Base-by-base conservation (phyloP, 2,797 vertebrate genomes). In the Channa striata region DNA sequence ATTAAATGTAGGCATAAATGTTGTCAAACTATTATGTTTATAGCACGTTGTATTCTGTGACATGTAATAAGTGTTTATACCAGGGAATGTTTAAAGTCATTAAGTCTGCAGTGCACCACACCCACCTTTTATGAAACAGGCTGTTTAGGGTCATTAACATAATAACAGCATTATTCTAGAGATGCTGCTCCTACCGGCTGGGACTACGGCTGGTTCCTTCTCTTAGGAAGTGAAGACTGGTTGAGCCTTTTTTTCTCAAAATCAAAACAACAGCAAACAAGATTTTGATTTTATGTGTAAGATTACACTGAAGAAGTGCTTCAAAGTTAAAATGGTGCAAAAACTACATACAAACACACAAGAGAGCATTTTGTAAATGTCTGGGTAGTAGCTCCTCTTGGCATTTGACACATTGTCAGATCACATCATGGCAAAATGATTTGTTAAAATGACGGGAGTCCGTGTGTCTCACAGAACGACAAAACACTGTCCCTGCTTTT, bases 121-220 rank as follows among this genome's bases (percentile, higher is more conserved):
- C 58, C 70, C 47, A 60, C 20, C 36, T 63, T 77, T 66, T 74
- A 59, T 68, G 53, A 68, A 63, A 46, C 56, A 70, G 46, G 16
- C 42, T 43, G n/a, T 60, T 78, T 40, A 63, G 39, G 17, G 17
- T 56, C 33, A 77, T 83, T 63, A 59, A 70, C 69, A 70, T 70
- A 70, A 73, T 67, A 65, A 68, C 47, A 68, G 12, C 13, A 48
- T 68, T 59, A 74, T 52, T 43, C 20, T 65, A 50, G 52, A 62
- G 36, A 58, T 1, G 0, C 54, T 42, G 43, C n/a, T 21, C 10
- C 44, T 40, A 34, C 30, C 59, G 63, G 46, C 50, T 21, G 9
- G 20, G 2, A 49, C 20, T 49, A 9, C 5, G 23, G 17, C 25
- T 53, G 12, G 20, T 33, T 23, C 6, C 19, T 46, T 77, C 30